Evolutionary conservation across 2,888 invertebrate genomes (phyloP).

Genomic region (Trachelus stipa): DNA sequence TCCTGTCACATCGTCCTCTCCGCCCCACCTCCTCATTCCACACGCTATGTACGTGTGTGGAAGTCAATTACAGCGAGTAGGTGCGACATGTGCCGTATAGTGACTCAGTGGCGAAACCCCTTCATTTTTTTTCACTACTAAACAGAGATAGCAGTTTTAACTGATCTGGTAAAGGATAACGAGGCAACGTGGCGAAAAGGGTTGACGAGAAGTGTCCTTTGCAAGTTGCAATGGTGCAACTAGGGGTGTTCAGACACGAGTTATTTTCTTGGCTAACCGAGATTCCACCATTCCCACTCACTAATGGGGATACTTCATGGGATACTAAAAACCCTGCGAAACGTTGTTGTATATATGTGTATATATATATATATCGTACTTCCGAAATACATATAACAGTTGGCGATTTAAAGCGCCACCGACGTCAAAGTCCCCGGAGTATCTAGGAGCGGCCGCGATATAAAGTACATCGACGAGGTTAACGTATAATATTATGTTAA

Average conservation of each 20-base stretch:
- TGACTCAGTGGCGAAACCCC: neutral
- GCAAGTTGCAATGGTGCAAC: neutral
- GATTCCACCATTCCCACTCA: neutral
- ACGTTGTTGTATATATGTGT: neutral
- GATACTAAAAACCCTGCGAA: neutral
- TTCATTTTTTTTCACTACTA: neutral
- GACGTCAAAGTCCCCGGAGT: neutral
- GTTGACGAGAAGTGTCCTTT: neutral
- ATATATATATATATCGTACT: neutral
- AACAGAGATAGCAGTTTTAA: neutral
- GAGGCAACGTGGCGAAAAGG: neutral
- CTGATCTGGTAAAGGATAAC: neutral
- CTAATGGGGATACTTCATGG: neutral
- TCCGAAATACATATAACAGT: neutral
- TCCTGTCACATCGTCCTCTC: neutral
- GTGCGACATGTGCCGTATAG: neutral
- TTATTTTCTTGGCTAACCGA: neutral
- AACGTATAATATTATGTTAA: conserved; percentile 6
- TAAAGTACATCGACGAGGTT: neutral
- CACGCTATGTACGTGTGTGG: neutral
- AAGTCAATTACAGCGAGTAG: neutral
- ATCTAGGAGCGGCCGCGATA: neutral
- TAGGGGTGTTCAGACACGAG: neutral
- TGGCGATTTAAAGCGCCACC: neutral
- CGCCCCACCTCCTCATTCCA: neutral